A percentile compares a stretch with the other conserved stretches of the same genome.
Conservation (phyloP, 2,888 invertebrate species). For the Uropetala carovei region DNA sequence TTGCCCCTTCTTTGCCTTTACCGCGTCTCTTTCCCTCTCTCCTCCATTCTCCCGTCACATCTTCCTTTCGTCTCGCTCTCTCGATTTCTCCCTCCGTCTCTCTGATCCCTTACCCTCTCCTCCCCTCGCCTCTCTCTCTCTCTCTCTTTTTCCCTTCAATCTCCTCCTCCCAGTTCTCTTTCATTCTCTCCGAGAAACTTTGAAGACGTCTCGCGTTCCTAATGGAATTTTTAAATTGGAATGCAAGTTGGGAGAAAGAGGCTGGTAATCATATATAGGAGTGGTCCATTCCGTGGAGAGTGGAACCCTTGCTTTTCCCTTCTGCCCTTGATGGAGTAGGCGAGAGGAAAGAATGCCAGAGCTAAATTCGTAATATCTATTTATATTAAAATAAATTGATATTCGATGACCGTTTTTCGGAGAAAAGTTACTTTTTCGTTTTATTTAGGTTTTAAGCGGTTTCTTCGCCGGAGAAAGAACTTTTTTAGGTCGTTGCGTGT, state of each 20-base stretch:
- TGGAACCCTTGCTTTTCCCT: not conserved
- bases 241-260: conserved; percentile 32
- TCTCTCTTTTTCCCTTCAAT: not conserved
- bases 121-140: not conserved
- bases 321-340: not conserved
- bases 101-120: too few relatives aligned
- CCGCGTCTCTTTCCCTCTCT: not conserved
- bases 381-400: conserved; percentile 11
- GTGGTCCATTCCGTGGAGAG: conserved; percentile 19
- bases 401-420: conserved; percentile 18
- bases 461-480: not conserved
- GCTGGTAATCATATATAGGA: conserved; percentile 35
- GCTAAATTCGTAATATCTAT: conserved; percentile 27
- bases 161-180: not conserved
- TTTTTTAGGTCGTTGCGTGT: conserved; percentile 25
- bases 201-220: conserved; percentile 24
- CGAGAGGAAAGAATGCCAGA: not conserved
- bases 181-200: not conserved
- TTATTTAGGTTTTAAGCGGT: conserved; percentile 17
- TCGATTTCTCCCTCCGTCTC: too few relatives aligned
- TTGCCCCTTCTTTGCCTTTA: not conserved
- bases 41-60: not conserved
- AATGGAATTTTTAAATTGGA: conserved; percentile 35
- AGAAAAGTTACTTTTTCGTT: conserved; percentile 17
- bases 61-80: not conserved